Base-by-base conservation (phyloP, 2,113 vertebrate genomes). In the Corydoras maculifer region DNA sequence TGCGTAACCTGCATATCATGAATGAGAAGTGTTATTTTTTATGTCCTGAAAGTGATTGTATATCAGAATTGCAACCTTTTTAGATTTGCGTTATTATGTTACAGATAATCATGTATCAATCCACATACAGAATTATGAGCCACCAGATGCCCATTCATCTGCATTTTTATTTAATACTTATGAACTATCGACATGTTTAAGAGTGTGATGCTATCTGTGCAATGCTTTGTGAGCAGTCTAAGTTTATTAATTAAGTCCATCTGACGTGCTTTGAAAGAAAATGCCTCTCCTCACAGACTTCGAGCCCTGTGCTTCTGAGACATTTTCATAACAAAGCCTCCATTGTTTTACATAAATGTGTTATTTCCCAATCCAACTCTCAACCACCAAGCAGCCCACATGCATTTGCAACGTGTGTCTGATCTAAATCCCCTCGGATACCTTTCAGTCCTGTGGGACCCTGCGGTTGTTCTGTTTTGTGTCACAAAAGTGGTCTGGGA, bases 401-500 rank as follows among this genome's bases (percentile, higher is more conserved):
- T 70, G 43, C 5, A n/a, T 66, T 70, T 67, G 14, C 8, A 50
- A 67, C 51, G 30, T 55, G 14, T 49, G n/a, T 67, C 68, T 60
- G 32, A 49, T 65, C 68, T 49, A 50, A 62, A 67, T 74, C 58
- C 59, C 35, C 58, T 48, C 8, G 32, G 51, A 71, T 67, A 62
- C 32, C n/a, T 66, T 61, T 57, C 11, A 4, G 31, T 70, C 68
- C 62, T 55, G 12, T 15, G 13, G 12, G 61, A 8, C 55, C 60
- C 31, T 11, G 57, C 61, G 35, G 32, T 66, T 51, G 9, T 49
- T 70, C 68, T 69, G 58, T 31, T 48, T 67, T 69, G 79, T 67
- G 73, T 79, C 60, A 77, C 7, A 59, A 1, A 50, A 65, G 8
- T 55, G 43, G 75, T 70, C 68, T 68, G 64, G 62, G 76, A 73